Conservation (phyloP, 2,888 invertebrate genomes). For the Nephrotoma flavescens region DNA sequence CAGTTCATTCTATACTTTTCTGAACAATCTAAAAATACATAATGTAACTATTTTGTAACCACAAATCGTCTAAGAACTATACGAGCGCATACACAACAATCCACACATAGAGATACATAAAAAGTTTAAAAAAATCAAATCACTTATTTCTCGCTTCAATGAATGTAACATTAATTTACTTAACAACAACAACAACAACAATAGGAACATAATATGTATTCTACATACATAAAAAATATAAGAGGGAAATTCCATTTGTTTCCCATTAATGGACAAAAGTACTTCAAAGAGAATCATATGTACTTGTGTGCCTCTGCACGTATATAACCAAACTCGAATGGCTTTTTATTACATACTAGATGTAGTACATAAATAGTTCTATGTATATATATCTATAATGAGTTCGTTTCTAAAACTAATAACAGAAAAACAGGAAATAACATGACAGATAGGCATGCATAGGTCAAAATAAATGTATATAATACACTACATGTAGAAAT, state of each 20-base stretch:
- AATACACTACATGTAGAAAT: background rate
- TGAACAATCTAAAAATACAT: background rate
- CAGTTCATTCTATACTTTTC: background rate
- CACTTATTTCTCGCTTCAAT: background rate
- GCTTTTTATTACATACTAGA: background rate
- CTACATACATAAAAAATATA: background rate
- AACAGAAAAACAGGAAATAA: background rate
- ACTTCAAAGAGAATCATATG: background rate
- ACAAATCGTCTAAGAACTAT: background rate
- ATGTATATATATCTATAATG: background rate
- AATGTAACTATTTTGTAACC: background rate
- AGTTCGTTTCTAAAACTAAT: background rate
- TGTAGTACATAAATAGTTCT: background rate
- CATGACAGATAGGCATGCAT: background rate
- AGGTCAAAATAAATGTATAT: background rate
- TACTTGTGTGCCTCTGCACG: background rate
- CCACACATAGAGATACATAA: background rate
- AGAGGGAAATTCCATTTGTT: background rate
- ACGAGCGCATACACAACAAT: background rate
- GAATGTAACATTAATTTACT: background rate
- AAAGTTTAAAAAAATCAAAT: background rate
- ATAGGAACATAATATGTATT: background rate
- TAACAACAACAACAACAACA: background rate
- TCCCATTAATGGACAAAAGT: background rate
- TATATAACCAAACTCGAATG: background rate